Percentiles rank a stretch among this genome's conserved stretches.
Evolutionary conservation across 2,888 invertebrate genomes (phyloP).

Genomic region (Crioceris asparagi): DNA sequence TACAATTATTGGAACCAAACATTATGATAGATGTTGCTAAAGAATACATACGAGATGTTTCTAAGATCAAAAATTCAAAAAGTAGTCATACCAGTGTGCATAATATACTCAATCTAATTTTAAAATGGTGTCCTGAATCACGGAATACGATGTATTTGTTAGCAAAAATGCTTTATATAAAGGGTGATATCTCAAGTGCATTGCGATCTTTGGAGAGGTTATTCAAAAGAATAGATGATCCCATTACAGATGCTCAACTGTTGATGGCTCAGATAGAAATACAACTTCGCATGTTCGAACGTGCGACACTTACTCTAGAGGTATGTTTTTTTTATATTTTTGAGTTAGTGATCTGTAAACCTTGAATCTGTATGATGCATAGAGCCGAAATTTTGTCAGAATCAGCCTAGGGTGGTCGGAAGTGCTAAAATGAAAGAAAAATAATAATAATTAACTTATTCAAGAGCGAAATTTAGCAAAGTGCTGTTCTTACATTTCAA

Average conservation of each 20-base stretch:
- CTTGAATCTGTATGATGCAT: no score
- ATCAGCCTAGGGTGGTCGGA: no score
- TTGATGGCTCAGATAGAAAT: constrained; percentile 78
- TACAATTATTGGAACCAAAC: constrained; percentile 71
- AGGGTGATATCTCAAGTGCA: constrained; percentile 65
- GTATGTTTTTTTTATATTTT: constrained; percentile 31
- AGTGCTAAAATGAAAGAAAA: no score
- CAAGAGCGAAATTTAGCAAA: no score
- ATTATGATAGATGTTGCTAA: constrained; percentile 69
- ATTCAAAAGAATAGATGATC: constrained; percentile 62
- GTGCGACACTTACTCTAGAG: constrained; percentile 80
- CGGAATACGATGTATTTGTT: constrained; percentile 55
- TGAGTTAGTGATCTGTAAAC: no score
- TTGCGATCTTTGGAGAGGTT: constrained; percentile 61
- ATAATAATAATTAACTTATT: no score
- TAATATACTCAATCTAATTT: constrained; percentile 54
- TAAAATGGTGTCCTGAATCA: constrained; percentile 72
- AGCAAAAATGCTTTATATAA: constrained; percentile 70
- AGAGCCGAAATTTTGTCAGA: no score
- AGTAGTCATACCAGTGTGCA: constrained; percentile 7
- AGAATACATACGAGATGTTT: constrained; percentile 65
- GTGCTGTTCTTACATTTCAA: no score
- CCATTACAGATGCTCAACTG: constrained; percentile 73
- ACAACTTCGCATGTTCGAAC: constrained; percentile 54
- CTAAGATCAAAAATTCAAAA: constrained; percentile 29